Percentiles rank a stretch among this genome's conserved stretches.
These are phyloP conservation scores for Pogonophryne albipinna DNA, from an alignment of 2,797 vertebrate genomes.

Conservation along the genomic window DNA sequence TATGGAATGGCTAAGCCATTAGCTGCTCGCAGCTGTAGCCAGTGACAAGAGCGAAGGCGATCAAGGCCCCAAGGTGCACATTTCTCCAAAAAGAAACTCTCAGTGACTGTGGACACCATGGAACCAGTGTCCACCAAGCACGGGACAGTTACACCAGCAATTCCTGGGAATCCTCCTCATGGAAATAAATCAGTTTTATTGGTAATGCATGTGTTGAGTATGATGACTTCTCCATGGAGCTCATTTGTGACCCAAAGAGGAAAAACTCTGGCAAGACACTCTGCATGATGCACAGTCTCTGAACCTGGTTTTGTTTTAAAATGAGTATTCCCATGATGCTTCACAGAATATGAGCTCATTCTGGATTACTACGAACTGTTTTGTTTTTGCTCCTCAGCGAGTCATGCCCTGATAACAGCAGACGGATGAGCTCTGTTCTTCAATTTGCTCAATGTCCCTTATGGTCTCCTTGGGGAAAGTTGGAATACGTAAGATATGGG, in stretches of 20 bases:
- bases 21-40: no score
- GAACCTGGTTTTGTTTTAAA: slow-evolving; percentile 31
- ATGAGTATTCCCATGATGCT: slow-evolving; percentile 47
- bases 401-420: slow-evolving; percentile 50
- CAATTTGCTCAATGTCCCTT: slow-evolving; percentile 46
- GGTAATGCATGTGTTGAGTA: slow-evolving; percentile 21
- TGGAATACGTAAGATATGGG: slow-evolving; percentile 19
- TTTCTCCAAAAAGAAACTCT: no score
- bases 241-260: slow-evolving; percentile 26
- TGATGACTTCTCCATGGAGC: slow-evolving; percentile 41
- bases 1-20: no score
- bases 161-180: slow-evolving; percentile 24
- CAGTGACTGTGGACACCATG: no score
- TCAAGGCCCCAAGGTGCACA: no score
- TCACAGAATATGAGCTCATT: slow-evolving; percentile 49
- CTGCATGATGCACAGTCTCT: slow-evolving; percentile 1
- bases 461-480: slow-evolving; percentile 8
- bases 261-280: slow-evolving; percentile 26
- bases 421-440: slow-evolving; percentile 57
- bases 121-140: no score
- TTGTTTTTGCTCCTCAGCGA: slow-evolving; percentile 42
- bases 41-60: no score
- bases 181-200: slow-evolving; percentile 48
- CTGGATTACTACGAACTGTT: slow-evolving; percentile 32
- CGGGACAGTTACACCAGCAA: no score